A percentile compares a stretch with the other conserved stretches of the same genome.
Conservation (phyloP, 1,140 invertebrate genomes). For the Bombus terrestris region DNA sequence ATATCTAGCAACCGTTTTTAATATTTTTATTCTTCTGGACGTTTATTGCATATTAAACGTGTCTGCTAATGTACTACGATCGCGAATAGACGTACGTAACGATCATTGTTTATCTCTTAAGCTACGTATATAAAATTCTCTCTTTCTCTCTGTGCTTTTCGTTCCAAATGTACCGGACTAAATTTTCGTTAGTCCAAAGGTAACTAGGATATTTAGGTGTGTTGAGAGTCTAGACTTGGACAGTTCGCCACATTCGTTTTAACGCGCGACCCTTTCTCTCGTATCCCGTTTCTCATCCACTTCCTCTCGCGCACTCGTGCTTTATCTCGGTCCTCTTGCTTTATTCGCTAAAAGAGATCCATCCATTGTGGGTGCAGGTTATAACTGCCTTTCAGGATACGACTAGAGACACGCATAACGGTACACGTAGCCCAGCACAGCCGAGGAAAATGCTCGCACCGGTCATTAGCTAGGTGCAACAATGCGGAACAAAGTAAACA, state of each 20-base stretch:
- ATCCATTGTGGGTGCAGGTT: slow-evolving; percentile 2
- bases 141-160: neutral
- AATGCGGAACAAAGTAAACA: slow-evolving; percentile 80
- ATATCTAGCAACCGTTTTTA: neutral
- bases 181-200: neutral
- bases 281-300: no score
- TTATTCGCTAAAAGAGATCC: slow-evolving; percentile 1
- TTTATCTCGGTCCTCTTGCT: neutral
- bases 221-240: neutral
- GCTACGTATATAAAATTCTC: neutral
- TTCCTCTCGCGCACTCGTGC: no score
- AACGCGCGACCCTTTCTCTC: neutral
- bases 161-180: neutral
- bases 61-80: no score
- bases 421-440: neutral
- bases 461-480: slow-evolving; percentile 75
- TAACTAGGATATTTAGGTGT: neutral
- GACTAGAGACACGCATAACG: neutral
- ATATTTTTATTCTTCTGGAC: neutral
- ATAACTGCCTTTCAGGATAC: slow-evolving; percentile 12
- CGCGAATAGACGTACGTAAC: no score
- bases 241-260: neutral
- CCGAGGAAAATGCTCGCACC: slow-evolving; percentile 41
- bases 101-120: no score
- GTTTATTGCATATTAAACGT: neutral